A percentile compares a stretch with the other conserved stretches of the same genome.
Conservation (phyloP, 1,140 invertebrate genomes). For the Glomeris maerens region DNA sequence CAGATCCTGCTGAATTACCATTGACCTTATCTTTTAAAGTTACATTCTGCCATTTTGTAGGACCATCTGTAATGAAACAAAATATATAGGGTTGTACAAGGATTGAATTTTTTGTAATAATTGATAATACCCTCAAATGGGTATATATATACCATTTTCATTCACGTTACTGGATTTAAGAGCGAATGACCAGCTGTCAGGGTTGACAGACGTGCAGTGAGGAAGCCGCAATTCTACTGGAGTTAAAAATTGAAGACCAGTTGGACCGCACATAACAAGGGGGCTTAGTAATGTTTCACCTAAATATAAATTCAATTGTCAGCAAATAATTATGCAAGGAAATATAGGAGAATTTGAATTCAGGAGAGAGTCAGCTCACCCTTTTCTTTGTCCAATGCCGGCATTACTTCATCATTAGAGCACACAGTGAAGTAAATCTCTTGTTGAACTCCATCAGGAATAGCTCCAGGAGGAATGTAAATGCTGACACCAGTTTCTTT, state of each 20-base stretch:
- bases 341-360: background rate
- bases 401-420: constrained; percentile 46
- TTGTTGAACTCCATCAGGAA: constrained; percentile 60
- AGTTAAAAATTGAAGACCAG: constrained; percentile 68
- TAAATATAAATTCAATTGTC: constrained; percentile 27
- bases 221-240: constrained; percentile 64
- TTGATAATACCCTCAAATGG: too few relatives aligned
- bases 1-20: constrained; percentile 43
- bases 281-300: constrained; percentile 85
- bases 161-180: constrained; percentile 68
- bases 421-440: constrained; percentile 90
- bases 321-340: constrained; percentile 14
- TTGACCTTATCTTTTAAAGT: too few relatives aligned
- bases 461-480: constrained; percentile 71
- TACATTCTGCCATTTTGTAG: constrained; percentile 54
- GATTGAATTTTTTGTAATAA: too few relatives aligned
- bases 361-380: constrained; percentile 39
- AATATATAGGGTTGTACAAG: too few relatives aligned
- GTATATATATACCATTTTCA: too few relatives aligned
- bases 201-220: constrained; percentile 35
- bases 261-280: constrained; percentile 86
- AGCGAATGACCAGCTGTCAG: constrained; percentile 39
- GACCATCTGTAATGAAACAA: constrained; percentile 47
- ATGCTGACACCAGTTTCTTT: constrained; percentile 77
- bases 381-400: constrained; percentile 71